Evolutionary conservation across 2,888 invertebrate species (phyloP).

Genomic region (Lucinisca nassula): DNA sequence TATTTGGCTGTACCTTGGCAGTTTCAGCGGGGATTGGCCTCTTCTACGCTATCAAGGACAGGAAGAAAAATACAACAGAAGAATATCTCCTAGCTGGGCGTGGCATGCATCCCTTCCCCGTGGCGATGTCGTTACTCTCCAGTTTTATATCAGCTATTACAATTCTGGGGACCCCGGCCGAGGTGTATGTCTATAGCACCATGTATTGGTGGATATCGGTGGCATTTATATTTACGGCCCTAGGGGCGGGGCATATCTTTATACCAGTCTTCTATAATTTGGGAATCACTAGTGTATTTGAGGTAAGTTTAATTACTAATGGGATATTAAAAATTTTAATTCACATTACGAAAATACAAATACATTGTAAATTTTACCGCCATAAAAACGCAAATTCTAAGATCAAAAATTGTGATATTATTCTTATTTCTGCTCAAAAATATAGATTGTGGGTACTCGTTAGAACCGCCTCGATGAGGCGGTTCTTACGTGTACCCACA

Average conservation of each 20-base stretch:
- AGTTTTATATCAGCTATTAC: conserved; percentile 86
- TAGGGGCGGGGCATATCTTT: conserved; percentile 76
- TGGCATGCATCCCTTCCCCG: conserved; percentile 81
- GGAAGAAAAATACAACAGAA: conserved; percentile 74
- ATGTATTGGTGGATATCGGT: conserved; percentile 80
- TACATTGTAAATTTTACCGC: no score
- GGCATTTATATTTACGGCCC: conserved; percentile 79
- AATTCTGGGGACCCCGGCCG: conserved; percentile 82
- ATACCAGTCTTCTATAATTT: conserved; percentile 79
- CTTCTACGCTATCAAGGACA: conserved; percentile 79
- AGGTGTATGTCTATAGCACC: conserved; percentile 82
- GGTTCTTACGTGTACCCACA: no score
- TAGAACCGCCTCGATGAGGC: no score
- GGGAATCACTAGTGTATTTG: conserved; percentile 76
- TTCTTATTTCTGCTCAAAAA: no score
- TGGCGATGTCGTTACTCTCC: conserved; percentile 83
- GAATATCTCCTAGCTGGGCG: conserved; percentile 82
- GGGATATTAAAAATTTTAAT: no score
- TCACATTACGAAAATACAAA: no score
- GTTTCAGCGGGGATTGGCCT: conserved; percentile 81
- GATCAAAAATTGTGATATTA: no score
- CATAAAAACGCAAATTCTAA: no score
- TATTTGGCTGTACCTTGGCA: conserved; percentile 74
- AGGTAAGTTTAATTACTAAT: no score
- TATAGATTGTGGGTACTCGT: no score